Conservation (phyloP, 2,113 vertebrate species). For the Corydoras sp. region DNA sequence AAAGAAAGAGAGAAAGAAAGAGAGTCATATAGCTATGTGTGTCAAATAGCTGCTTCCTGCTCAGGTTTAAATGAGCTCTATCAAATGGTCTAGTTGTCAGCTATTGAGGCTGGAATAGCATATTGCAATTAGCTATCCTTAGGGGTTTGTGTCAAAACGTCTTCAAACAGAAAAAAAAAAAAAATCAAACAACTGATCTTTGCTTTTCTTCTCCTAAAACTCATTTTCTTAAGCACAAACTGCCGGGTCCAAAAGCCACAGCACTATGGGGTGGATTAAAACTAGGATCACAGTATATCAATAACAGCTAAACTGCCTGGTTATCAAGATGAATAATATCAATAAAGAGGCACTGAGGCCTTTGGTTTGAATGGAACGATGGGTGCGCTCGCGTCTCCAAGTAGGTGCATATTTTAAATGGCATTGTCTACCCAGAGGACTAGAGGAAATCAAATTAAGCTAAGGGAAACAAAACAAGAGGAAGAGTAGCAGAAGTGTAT, state of each 20-base stretch:
- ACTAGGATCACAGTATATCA: constrained; percentile 33
- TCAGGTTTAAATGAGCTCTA: too few relatives aligned
- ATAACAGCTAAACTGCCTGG: constrained; percentile 36
- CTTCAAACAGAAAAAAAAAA: not conserved
- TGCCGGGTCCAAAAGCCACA: constrained; percentile 8
- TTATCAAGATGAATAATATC: constrained; percentile 41
- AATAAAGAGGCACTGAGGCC: constrained; percentile 19
- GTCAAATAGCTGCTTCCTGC: too few relatives aligned
- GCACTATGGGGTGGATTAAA: constrained; percentile 16
- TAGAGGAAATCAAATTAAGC: constrained; percentile 45
- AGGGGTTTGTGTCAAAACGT: not conserved
- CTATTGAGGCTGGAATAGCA: too few relatives aligned
- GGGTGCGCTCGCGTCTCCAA: constrained; percentile 19
- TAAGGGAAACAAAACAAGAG: constrained; percentile 27
- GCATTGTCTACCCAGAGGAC: constrained; percentile 45
- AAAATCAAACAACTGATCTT: constrained; percentile 19
- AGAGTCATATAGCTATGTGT: not conserved
- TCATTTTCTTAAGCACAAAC: constrained; percentile 14
- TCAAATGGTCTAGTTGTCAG: too few relatives aligned
- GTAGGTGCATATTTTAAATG: constrained; percentile 50
- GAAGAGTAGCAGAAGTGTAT: constrained; percentile 40
- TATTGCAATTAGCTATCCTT: too few relatives aligned
- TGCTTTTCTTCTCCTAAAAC: constrained; percentile 15
- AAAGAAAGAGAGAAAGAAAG: not conserved
- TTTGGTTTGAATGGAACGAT: constrained; percentile 31